phyloP scores from a whole-genome alignment of 2,888 invertebrate genomes.

The Diarsia mendica region DNA sequence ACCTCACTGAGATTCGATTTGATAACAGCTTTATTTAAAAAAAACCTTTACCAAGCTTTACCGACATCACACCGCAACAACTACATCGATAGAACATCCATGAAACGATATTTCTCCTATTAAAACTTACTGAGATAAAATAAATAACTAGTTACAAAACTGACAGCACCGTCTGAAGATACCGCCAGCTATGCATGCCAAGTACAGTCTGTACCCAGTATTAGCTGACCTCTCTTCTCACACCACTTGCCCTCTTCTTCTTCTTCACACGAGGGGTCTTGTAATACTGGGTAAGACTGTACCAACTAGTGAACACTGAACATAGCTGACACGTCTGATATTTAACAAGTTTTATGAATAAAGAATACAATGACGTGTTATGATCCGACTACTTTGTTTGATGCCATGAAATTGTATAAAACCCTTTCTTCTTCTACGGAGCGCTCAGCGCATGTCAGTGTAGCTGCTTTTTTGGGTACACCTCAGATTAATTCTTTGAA shows the following conservation, averaged over 20 bases:
- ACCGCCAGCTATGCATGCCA: constrained; percentile 4
- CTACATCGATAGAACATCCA: not conserved
- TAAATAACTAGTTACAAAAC: constrained; percentile 4
- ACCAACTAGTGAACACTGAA: not conserved
- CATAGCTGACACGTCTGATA: constrained; percentile 16
- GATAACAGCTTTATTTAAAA: too few species aligned
- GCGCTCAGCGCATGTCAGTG: too few species aligned
- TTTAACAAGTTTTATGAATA: constrained; percentile 34
- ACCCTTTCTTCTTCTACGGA: not conserved
- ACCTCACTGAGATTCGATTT: too few species aligned
- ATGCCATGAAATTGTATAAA: not conserved
- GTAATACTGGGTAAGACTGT: not conserved
- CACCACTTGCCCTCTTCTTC: too few species aligned
- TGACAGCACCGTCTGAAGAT: not conserved
- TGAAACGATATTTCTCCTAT: not conserved
- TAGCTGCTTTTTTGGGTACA: too few species aligned
- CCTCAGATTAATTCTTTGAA: too few species aligned
- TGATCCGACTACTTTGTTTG: not conserved
- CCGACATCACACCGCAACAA: not conserved
- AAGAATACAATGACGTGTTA: constrained; percentile 13
- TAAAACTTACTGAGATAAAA: constrained; percentile 1
- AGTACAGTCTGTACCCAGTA: not conserved
- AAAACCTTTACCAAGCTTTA: not conserved
- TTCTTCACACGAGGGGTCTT: too few species aligned
- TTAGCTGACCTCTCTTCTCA: too few species aligned